Evolutionary conservation across 1,140 invertebrate species (phyloP), one percentile per base, ranked within the genome.

Genomic region (Drosophila micromelanica): DNA sequence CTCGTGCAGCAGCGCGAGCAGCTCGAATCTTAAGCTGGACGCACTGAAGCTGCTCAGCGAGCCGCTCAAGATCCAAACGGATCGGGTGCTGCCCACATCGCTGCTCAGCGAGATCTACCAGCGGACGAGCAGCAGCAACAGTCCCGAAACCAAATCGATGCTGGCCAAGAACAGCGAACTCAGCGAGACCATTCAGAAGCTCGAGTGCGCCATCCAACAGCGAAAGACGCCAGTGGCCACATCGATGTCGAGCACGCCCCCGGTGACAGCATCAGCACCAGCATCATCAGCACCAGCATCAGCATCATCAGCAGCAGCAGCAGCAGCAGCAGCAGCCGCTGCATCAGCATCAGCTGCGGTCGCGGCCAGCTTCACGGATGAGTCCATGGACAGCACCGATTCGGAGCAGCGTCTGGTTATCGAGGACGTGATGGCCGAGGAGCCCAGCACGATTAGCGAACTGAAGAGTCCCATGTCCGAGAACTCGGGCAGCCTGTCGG

Each of bases 351-450:
- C 20, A 2, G 20, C 20, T 23, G 73, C 73, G 2, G 0, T 73
- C 57, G 8, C 56, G 23, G 74, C 65, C 11, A 76, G 63, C 12
- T 91, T 79, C 61, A 87, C 79, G 8, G 91, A 92, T 6, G 94
- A 94, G 61, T 94, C 93, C 0, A 93, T 92, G 2, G 96, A 96
- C 72, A 96, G 95, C 65, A 96, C 95, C 60, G 96, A 96, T 86
- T 96, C 95, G 0, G 95, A 96, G 80, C 93, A 94, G 70, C 93
- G 95, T 75, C 93, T 95, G 27, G 92, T 94, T 2, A 95, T 95
- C 46, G 93, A 93, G 45, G 91, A 92, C 55, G 87, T 92, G 1
- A 70, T 77, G 12, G 70, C 60, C 1, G 84, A 89, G 49, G 73
- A 89, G 63, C 78, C 85, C 9, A 87, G 73, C 11, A 62, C 46